phyloP scores from a whole-genome alignment of 1,140 invertebrate genomes.

The Zaprionus camerounensis region DNA sequence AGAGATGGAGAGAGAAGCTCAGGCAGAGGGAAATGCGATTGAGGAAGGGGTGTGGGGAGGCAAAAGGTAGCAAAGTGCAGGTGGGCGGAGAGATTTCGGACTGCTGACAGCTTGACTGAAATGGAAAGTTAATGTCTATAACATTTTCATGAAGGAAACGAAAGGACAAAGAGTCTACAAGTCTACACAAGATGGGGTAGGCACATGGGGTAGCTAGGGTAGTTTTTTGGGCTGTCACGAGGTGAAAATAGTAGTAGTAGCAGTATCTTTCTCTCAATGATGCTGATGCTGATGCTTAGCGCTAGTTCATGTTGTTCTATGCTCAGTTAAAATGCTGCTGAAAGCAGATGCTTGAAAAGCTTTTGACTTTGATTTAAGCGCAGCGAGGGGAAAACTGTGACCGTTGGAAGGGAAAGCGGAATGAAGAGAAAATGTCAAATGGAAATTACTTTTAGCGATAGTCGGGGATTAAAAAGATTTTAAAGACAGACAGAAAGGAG shows the following conservation, averaged over 20 bases:
- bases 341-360: constrained; percentile 33
- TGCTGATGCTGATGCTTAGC: constrained; percentile 18
- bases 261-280: constrained; percentile 22
- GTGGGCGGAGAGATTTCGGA: constrained; percentile 32
- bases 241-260: constrained; percentile 14
- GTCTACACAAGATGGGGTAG: not conserved
- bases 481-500: not conserved
- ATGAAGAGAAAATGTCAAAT: not conserved
- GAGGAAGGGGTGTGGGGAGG: not conserved
- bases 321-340: constrained; percentile 18
- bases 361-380: constrained; percentile 10
- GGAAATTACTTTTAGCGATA: constrained; percentile 1
- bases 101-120: constrained; percentile 56
- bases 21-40: too few relatives aligned
- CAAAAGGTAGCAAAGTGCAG: constrained; percentile 42
- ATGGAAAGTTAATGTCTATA: constrained; percentile 55
- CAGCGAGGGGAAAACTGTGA: not conserved
- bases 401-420: not conserved
- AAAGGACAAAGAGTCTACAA: not conserved
- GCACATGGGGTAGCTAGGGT: not conserved
- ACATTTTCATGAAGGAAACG: constrained; percentile 25
- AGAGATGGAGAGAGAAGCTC: constrained; percentile 5
- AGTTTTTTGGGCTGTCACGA: constrained; percentile 8
- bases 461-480: not conserved
- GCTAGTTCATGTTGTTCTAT: constrained; percentile 36